phyloP scores from a whole-genome alignment of 2,113 vertebrate genomes.

The Chionomys nivalis region DNA sequence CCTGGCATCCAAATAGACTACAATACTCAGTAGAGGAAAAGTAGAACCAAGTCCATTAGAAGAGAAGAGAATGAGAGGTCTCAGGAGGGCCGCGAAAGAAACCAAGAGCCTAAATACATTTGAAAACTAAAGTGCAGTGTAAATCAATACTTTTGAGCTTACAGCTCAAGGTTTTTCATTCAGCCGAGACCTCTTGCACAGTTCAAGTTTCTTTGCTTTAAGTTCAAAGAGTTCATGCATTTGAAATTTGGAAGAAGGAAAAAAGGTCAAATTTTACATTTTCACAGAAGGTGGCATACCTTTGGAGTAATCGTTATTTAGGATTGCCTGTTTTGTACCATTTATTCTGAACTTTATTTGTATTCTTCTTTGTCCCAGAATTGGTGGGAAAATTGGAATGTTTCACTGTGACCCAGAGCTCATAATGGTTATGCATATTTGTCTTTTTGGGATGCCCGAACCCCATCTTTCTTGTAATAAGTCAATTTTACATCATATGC shows the following conservation, averaged over 20 bases:
- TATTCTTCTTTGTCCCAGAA: not conserved
- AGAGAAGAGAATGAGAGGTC: not conserved
- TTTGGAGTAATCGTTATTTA: not conserved
- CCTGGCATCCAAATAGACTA: not conserved
- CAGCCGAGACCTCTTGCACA: not conserved
- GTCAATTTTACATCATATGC: not conserved
- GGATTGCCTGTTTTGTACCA: not conserved
- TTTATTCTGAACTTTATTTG: slow-evolving; percentile 33
- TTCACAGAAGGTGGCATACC: slow-evolving; percentile 25
- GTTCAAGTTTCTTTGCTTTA: slow-evolving; percentile 52
- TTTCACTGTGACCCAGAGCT: not conserved
- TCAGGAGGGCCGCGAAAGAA: not conserved
- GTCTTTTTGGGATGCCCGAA: not conserved
- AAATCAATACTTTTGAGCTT: slow-evolving; percentile 55
- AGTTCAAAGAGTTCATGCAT: slow-evolving; percentile 59
- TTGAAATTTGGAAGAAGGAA: slow-evolving; percentile 50
- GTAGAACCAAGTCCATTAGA: not conserved
- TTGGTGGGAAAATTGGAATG: not conserved
- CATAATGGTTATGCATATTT: not conserved
- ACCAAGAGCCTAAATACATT: slow-evolving; percentile 7
- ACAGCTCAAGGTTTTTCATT: slow-evolving; percentile 24
- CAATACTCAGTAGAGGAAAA: not conserved
- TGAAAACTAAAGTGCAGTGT: slow-evolving; percentile 59
- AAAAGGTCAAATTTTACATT: slow-evolving; percentile 66
- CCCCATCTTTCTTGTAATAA: not conserved